Evolutionary conservation across 2,113 vertebrate species (phyloP).

Genomic region (Paradoxurus hermaphroditus): DNA sequence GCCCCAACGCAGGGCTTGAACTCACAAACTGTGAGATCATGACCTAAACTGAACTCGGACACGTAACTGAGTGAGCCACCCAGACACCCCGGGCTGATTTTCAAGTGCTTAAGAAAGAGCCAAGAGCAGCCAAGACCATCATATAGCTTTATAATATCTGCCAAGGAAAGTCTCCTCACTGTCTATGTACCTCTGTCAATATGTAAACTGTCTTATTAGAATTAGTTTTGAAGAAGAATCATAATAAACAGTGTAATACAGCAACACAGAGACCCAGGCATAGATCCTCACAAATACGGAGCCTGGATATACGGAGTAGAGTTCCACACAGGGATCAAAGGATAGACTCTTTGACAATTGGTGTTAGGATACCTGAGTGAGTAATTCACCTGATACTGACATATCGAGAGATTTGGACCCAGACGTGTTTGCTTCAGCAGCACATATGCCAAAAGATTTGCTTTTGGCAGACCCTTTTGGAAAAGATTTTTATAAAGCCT

Average conservation of each 20-base stretch:
- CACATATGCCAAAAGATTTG: too few relatives aligned
- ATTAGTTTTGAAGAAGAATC: not conserved
- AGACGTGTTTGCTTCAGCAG: too few relatives aligned
- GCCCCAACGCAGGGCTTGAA: too few relatives aligned
- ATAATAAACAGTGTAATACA: not conserved
- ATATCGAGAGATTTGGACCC: not conserved
- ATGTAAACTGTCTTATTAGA: not conserved
- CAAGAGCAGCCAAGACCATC: not conserved
- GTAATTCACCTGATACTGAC: too few relatives aligned
- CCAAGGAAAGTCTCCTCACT: not conserved
- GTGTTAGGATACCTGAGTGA: too few relatives aligned
- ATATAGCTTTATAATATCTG: not conserved
- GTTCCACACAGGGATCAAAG: not conserved
- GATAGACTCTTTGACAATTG: not conserved
- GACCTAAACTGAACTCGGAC: too few relatives aligned
- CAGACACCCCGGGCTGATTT: not conserved
- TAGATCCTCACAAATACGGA: rapidly evolving
- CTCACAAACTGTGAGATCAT: too few relatives aligned
- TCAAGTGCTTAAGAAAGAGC: not conserved
- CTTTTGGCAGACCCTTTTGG: not conserved
- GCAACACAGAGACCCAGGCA: not conserved
- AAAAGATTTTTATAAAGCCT: not conserved
- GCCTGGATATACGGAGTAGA: not conserved
- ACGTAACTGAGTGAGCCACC: too few relatives aligned
- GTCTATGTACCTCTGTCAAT: not conserved